Evolutionary conservation across 1,140 invertebrate genomes (phyloP).

Genomic region (Daktulosphaira vitifoliae): DNA sequence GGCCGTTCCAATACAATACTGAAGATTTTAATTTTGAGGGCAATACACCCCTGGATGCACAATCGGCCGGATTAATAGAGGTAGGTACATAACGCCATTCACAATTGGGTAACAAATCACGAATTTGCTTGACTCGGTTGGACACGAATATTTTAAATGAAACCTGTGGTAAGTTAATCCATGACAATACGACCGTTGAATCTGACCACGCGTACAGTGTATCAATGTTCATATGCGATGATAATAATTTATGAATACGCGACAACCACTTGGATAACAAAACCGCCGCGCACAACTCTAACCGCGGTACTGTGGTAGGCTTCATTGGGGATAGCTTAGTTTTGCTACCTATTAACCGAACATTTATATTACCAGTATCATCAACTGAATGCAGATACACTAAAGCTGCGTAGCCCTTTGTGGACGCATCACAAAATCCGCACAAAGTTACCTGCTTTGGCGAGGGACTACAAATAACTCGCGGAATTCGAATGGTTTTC

Average conservation of each 20-base stretch:
- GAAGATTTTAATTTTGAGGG: not conserved
- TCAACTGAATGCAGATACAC: constrained; percentile 36
- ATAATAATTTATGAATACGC: not conserved
- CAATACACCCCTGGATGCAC: constrained; percentile 18
- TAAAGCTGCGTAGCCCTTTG: constrained; percentile 39
- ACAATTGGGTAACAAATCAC: not conserved
- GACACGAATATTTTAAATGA: constrained; percentile 32
- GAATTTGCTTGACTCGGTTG: constrained; percentile 19
- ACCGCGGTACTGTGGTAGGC: constrained; percentile 39
- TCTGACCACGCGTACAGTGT: constrained; percentile 40
- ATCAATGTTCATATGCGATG: constrained; percentile 20
- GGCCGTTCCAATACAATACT: not conserved
- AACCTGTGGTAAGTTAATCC: constrained; percentile 36
- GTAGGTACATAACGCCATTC: constrained; percentile 30
- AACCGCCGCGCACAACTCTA: constrained; percentile 42
- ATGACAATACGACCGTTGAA: constrained; percentile 40
- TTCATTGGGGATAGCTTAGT: constrained; percentile 40
- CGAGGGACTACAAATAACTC: not conserved
- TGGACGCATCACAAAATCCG: constrained; percentile 41
- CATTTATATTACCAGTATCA: not conserved
- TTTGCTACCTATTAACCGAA: constrained; percentile 25
- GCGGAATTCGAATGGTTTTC: not conserved
- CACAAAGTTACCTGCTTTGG: not conserved
- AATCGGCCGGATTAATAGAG: constrained; percentile 41
- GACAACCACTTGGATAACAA: constrained; percentile 36